Evolutionary conservation across 2,113 vertebrate genomes (phyloP).

Genomic region (Epinephelus moara): DNA sequence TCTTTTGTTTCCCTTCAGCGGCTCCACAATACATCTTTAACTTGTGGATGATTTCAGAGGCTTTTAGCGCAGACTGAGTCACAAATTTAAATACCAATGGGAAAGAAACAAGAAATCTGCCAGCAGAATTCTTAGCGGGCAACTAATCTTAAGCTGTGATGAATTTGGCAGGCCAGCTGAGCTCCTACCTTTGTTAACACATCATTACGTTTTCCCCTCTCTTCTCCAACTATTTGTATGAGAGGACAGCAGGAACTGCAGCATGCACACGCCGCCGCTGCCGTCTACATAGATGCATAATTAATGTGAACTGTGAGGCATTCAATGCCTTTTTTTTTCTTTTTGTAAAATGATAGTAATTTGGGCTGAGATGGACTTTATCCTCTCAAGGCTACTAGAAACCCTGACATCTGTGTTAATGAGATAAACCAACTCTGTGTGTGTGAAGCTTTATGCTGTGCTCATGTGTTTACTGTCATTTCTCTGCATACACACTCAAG

Average conservation of each 20-base stretch:
- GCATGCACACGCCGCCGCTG: slow-evolving; percentile 13
- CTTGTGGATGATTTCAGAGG: slow-evolving; percentile 54
- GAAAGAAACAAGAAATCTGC: slow-evolving; percentile 44
- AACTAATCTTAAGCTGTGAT: slow-evolving; percentile 65
- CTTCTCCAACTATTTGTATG: slow-evolving; percentile 34
- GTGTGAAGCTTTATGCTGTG: background rate
- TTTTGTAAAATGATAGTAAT: slow-evolving; percentile 52
- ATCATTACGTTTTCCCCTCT: slow-evolving; percentile 40
- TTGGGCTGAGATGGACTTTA: slow-evolving; percentile 46
- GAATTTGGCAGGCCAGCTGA: slow-evolving; percentile 58
- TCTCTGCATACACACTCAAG: slow-evolving; percentile 35
- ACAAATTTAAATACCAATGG: slow-evolving; percentile 58
- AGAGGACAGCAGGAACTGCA: slow-evolving; percentile 57
- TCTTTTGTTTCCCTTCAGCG: slow-evolving; percentile 59
- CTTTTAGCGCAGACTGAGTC: slow-evolving; percentile 49
- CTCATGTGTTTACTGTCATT: background rate
- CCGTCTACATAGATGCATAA: slow-evolving; percentile 67
- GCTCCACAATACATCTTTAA: slow-evolving; percentile 51
- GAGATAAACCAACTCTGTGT: slow-evolving; percentile 36
- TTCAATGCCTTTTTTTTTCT: slow-evolving; percentile 33
- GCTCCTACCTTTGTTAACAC: slow-evolving; percentile 66
- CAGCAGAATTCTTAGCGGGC: slow-evolving; percentile 47
- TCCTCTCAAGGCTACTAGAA: slow-evolving; percentile 54
- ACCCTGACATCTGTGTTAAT: slow-evolving; percentile 65
- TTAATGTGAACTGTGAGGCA: slow-evolving; percentile 68